A percentile compares a stretch with the other conserved stretches of the same genome.
Evolutionary conservation across 2,888 invertebrate genomes (phyloP).

Genomic region (Cryptophagus acutangulus): DNA sequence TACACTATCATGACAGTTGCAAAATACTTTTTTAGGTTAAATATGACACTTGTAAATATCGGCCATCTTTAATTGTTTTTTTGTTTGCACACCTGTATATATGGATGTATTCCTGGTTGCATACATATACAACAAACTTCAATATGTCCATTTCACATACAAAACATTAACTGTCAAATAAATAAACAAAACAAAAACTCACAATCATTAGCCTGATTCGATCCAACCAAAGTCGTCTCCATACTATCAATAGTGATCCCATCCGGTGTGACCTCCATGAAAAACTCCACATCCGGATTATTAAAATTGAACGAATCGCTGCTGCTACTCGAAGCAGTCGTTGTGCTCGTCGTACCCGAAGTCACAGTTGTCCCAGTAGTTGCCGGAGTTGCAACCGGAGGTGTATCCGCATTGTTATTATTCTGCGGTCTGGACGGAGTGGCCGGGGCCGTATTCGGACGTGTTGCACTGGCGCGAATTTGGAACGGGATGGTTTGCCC

Average conservation of each 20-base stretch:
- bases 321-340: not conserved
- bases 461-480: constrained; percentile 32
- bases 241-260: constrained; percentile 45
- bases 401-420: constrained; percentile 10
- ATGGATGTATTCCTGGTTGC: too few relatives aligned
- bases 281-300: constrained; percentile 53
- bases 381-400: constrained; percentile 7
- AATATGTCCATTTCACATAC: too few relatives aligned
- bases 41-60: too few relatives aligned
- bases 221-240: constrained; percentile 37
- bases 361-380: constrained; percentile 7
- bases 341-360: constrained; percentile 5
- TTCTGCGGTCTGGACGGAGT: too few relatives aligned
- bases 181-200: too few relatives aligned
- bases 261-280: constrained; percentile 57
- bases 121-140: too few relatives aligned
- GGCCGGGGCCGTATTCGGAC: constrained; percentile 8
- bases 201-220: constrained; percentile 40
- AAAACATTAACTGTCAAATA: too few relatives aligned
- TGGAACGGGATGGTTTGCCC: constrained; percentile 43
- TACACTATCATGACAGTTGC: too few relatives aligned
- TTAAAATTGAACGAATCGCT: constrained; percentile 28
- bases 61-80: too few relatives aligned
- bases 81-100: too few relatives aligned
- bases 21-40: too few relatives aligned